These are phyloP conservation scores for Polydrusus pterygomalis DNA, from an alignment of 2,888 invertebrate genomes.

Conservation along the genomic window DNA sequence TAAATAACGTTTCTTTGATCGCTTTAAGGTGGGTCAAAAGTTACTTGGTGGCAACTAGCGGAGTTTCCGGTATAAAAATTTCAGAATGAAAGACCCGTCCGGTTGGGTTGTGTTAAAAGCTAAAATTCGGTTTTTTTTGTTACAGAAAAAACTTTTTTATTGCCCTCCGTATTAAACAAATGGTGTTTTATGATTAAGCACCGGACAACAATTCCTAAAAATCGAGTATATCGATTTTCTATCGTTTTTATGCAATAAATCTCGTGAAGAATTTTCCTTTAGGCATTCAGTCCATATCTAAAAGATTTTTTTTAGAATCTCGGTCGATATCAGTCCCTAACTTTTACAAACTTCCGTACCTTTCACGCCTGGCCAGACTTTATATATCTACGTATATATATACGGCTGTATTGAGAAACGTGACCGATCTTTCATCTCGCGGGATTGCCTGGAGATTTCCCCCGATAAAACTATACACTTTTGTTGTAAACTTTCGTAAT, in stretches of 20 bases:
- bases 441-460: slow-evolving; percentile 76
- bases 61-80: no score
- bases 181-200: no score
- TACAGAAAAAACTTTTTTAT: no score
- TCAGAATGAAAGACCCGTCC: no score
- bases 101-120: no score
- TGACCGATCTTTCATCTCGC: slow-evolving; percentile 76
- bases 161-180: no score
- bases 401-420: slow-evolving; percentile 69
- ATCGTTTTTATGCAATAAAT: not conserved
- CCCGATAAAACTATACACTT: slow-evolving; percentile 77
- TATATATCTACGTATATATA: slow-evolving; percentile 59
- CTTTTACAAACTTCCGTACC: slow-evolving; percentile 58
- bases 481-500: slow-evolving; percentile 73
- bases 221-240: no score
- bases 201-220: no score
- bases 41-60: no score
- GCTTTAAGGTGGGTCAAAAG: no score
- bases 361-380: slow-evolving; percentile 55
- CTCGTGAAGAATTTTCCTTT: not conserved
- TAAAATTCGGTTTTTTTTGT: no score
- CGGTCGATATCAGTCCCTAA: slow-evolving; percentile 51
- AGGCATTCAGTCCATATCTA: slow-evolving; percentile 24
- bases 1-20: no score
- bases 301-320: slow-evolving; percentile 43